Base-by-base conservation (phyloP, 2,797 vertebrate genomes). In the Argya squamiceps region DNA sequence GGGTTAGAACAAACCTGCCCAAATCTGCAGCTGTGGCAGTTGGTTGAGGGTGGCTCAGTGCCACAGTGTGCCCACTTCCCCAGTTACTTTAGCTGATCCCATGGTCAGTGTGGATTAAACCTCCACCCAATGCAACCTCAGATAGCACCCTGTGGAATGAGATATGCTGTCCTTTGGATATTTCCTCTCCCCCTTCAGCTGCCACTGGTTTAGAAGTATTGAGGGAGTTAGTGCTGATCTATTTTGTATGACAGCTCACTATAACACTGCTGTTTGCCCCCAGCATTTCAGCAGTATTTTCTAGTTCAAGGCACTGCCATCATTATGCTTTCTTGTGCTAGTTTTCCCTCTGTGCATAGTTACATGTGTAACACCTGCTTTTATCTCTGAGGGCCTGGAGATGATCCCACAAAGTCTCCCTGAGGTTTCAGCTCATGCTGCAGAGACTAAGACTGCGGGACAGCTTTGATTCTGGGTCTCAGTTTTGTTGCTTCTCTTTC, bases 381-480 rank as follows among this genome's bases (percentile, higher is more conserved):
- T 93, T 76, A 52, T 75, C 59, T 93, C 83, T 29, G n/a, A 81
- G 32, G 82, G 64, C 43, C 56, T 63, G 58, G 55, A 86, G 41
- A 75, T 75, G 82, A 85, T 84, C 39, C 68, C 76, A 71, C 43
- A 78, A 93, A 90, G 50, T 59, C 62, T 90, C 65, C 32, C n/a
- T 52, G 53, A 96, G 79, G 62, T 81, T 95, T 89, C 82, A 84
- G 55, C 26, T 43, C 55, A 88, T 50, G 53, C 68, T 92, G 79
- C 76, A 93, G 58, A 65, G 56, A 36, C 55, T 8, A 53, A 89
- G 39, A 52, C 58, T 73, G 36, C 49, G 58, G 64, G 36, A 47
- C 62, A 85, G 39, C 77, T 84, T 86, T 30, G 50, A 63, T 56
- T 88, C 70, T 21, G 21, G 19, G 47, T 59, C 73, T 90, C 63